Percentiles rank a stretch among this genome's conserved stretches.
phyloP scores from a whole-genome alignment of 2,797 vertebrate genomes.

The Eidolon dupreanum region DNA sequence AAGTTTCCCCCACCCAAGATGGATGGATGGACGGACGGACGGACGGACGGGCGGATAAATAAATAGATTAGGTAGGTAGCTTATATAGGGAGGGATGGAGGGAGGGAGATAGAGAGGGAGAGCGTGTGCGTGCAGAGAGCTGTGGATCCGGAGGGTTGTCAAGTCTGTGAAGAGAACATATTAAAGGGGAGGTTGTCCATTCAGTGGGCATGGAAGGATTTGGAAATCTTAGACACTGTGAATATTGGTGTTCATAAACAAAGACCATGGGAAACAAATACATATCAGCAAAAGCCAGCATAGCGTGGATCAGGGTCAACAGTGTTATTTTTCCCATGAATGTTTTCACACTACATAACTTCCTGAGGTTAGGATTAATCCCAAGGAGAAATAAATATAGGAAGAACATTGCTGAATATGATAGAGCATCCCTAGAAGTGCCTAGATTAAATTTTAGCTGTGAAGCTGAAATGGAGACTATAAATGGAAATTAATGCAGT shows the following conservation, averaged over 20 bases:
- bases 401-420: background rate
- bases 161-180: background rate
- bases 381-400: background rate
- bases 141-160: background rate
- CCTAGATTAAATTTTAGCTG: background rate
- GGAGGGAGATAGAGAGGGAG: too few species aligned
- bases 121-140: too few species aligned
- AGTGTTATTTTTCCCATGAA: background rate
- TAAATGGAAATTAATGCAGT: background rate
- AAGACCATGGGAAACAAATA: background rate
- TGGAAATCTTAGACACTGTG: background rate
- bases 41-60: too few species aligned
- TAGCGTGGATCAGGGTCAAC: background rate
- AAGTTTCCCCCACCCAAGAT: background rate
- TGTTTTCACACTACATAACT: background rate
- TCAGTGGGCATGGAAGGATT: background rate
- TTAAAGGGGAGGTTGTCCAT: background rate
- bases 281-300: background rate
- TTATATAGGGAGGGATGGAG: too few species aligned
- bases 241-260: background rate
- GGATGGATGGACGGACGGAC: too few species aligned
- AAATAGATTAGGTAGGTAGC: too few species aligned
- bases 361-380: background rate
- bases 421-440: background rate
- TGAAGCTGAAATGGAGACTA: background rate